Evolutionary conservation across 2,113 vertebrate genomes (phyloP).

Genomic region (Microtus oregoni): DNA sequence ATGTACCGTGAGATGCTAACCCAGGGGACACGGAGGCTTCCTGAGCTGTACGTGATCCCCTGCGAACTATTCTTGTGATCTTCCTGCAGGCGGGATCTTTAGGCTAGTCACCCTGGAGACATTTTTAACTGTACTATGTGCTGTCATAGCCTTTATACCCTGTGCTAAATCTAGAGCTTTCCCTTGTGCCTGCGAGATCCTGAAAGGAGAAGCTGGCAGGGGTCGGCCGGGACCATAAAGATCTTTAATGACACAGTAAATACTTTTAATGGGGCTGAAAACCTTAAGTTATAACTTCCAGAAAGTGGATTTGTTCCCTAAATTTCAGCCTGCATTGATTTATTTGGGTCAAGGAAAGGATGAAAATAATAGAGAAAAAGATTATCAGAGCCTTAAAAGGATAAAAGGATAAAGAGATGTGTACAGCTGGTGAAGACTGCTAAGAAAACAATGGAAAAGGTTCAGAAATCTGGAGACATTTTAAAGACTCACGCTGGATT

Average conservation of each 20-base stretch:
- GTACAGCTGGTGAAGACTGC: not conserved
- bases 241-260: not conserved
- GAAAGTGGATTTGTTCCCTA: not conserved
- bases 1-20: accelerated
- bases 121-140: not conserved
- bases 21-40: not conserved
- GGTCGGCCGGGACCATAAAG: not conserved
- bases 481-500: not conserved
- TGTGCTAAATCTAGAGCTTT: not conserved
- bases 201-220: not conserved
- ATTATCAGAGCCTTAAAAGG: not conserved
- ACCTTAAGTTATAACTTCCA: not conserved
- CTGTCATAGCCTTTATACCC: not conserved
- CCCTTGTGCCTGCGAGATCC: not conserved
- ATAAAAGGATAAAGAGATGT: not conserved
- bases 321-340: not conserved
- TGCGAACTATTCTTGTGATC: not conserved
- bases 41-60: not conserved
- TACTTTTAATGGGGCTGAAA: constrained; percentile 16
- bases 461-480: not conserved
- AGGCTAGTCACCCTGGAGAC: too few species aligned
- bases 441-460: constrained; percentile 10
- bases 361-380: not conserved
- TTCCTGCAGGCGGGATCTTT: not conserved
- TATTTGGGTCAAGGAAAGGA: not conserved